Evolutionary conservation across 92 coral and sea anemone species (phyloP).

Genomic region (Scolanthus callimorphus): DNA sequence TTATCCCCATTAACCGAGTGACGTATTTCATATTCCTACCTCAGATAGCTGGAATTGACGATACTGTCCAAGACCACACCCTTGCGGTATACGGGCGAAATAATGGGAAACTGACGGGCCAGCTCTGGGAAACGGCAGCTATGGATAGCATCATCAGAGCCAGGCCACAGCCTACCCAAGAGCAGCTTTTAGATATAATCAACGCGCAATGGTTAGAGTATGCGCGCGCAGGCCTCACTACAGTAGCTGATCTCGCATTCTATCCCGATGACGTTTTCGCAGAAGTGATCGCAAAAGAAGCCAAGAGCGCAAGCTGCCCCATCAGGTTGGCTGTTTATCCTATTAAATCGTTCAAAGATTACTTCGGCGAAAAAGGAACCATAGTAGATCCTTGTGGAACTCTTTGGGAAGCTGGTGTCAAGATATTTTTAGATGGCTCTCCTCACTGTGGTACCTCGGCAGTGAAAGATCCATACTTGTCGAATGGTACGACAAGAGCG

Average conservation of each 20-base stretch:
- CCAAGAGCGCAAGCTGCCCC: too few species aligned
- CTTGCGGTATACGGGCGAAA: conserved; percentile 21
- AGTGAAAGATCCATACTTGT: too few species aligned
- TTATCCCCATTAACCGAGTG: too few species aligned
- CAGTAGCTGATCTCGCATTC: conserved; percentile 39
- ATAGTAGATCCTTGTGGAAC: too few species aligned
- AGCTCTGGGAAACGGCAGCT: conserved; percentile 17
- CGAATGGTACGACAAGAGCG: too few species aligned
- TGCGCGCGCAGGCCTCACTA: conserved; percentile 28
- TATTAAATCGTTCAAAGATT: background rate
- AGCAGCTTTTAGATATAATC: background rate
- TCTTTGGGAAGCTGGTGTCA: too few species aligned
- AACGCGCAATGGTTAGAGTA: conserved; percentile 34
- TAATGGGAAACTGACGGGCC: conserved; percentile 30
- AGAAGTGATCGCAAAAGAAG: too few species aligned
- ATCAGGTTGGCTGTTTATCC: background rate
- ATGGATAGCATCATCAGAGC: background rate
- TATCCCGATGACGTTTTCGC: too few species aligned
- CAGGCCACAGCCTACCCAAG: conserved; percentile 1
- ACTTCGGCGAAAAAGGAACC: background rate
- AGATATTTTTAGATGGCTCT: too few species aligned
- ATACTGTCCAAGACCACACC: background rate
- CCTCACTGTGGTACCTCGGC: too few species aligned
- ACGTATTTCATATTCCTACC: too few species aligned
- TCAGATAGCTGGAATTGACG: conserved; percentile 19